phyloP scores from a whole-genome alignment of 2,797 vertebrate species.

The Ateles fusciceps region DNA sequence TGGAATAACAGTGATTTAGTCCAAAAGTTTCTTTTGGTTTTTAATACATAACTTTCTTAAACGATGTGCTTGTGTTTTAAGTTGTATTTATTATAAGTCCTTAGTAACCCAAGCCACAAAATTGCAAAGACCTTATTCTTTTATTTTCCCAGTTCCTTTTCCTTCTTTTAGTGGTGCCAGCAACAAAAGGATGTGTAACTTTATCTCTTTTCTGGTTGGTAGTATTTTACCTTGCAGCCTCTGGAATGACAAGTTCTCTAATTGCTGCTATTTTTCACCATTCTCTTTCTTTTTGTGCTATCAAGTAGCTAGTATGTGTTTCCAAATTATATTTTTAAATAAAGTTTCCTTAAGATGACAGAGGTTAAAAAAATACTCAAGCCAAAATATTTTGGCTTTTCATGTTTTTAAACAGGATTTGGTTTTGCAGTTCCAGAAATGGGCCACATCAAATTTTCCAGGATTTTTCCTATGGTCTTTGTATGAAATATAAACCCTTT shows the following conservation, averaged over 20 bases:
- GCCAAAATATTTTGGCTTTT: constrained; percentile 6
- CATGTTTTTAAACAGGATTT: constrained; percentile 51
- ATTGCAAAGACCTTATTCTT: constrained; percentile 62
- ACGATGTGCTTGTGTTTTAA: constrained; percentile 59
- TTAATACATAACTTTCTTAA: constrained; percentile 54
- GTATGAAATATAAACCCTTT: constrained; percentile 15
- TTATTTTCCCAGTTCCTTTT: constrained; percentile 60
- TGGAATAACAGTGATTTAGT: constrained; percentile 52
- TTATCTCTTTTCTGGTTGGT: constrained; percentile 52
- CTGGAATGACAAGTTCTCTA: constrained; percentile 36
- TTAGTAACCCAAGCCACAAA: constrained; percentile 78
- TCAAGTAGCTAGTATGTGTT: constrained; percentile 7
- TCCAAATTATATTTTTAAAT: constrained; percentile 65
- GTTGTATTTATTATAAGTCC: constrained; percentile 73
- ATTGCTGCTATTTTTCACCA: constrained; percentile 33
- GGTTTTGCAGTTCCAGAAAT: constrained; percentile 31
- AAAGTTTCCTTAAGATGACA: constrained; percentile 38
- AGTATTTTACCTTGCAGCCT: constrained; percentile 56
- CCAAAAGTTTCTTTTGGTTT: constrained; percentile 36
- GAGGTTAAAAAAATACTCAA: constrained; percentile 49
- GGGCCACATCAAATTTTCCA: constrained; percentile 21
- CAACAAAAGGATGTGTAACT: constrained; percentile 61
- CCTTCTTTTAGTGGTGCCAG: constrained; percentile 61
- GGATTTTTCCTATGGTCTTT: constrained; percentile 30
- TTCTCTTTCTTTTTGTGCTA: constrained; percentile 4